Evolutionary conservation across 2,797 vertebrate species (phyloP).

Genomic region (Epinephelus coioides): DNA sequence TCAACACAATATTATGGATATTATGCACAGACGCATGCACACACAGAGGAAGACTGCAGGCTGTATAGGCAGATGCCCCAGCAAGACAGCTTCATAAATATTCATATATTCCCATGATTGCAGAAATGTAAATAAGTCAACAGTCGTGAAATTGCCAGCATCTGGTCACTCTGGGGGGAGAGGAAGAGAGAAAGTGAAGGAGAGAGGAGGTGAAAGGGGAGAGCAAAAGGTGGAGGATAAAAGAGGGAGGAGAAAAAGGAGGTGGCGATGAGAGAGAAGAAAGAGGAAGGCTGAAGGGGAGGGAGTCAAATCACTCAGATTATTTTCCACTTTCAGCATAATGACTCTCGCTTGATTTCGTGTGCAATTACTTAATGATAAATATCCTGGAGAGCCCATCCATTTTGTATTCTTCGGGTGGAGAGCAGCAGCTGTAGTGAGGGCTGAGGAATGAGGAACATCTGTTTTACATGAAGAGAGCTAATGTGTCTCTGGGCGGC

Average conservation of each 20-base stretch:
- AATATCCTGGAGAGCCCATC: constrained; percentile 63
- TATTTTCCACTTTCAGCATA: constrained; percentile 64
- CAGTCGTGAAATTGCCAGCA: constrained; percentile 72
- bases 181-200: not conserved
- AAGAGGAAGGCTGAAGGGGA: not conserved
- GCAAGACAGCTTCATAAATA: constrained; percentile 70
- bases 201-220: not conserved
- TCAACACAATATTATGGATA: constrained; percentile 15
- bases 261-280: constrained; percentile 8
- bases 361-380: constrained; percentile 63
- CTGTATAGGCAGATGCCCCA: constrained; percentile 65
- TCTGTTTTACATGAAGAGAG: constrained; percentile 64
- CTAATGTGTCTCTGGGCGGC: constrained; percentile 43
- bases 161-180: constrained; percentile 67
- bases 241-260: constrained; percentile 12
- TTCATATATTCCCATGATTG: constrained; percentile 70
- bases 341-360: constrained; percentile 60
- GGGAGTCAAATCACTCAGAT: constrained; percentile 51
- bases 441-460: constrained; percentile 58
- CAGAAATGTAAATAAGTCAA: constrained; percentile 80
- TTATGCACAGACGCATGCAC: constrained; percentile 6
- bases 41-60: constrained; percentile 26
- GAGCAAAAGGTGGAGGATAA: constrained; percentile 7
- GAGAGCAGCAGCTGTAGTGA: constrained; percentile 58
- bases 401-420: constrained; percentile 36